Base-by-base conservation (phyloP, 2,113 vertebrate genomes). In the Suricata suricatta region DNA sequence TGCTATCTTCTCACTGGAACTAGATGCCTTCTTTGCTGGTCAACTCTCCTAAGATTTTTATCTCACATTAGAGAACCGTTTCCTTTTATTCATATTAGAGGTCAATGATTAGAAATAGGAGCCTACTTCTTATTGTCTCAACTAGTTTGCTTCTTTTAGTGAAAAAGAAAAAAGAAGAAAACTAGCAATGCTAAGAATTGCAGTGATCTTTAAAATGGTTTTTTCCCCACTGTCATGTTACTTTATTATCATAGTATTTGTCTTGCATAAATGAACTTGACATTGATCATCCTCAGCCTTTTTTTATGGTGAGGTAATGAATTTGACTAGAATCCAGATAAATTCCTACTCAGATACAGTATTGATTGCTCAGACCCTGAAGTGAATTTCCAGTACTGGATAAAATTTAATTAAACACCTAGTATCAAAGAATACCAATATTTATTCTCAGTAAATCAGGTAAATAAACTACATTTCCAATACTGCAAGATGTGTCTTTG, bases 161-260 rank as follows among this genome's bases (percentile, higher is more conserved):
- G 5, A n/a, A 66, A 94, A 77, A 63, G 64, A 63, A 57, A 79
- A 35, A 57, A 23, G 71, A 71, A 84, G 11, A 19, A 77, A 91
- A 29, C 7, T 76, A 84, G 63, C 29, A 87, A 90, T 6, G 84
- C 27, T 93, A 79, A 52, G 47, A 89, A 92, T 68, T 72, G 12
- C 74, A 83, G 1, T 87, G 5, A 90, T 50, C 35, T 95, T 92
- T 90, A 87, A 96, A 94, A 52, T 77, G 33, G 29, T 35, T 71
- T 57, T 92, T 97, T 80, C 5, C 41, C 41, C 74, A 88, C 57
- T 93, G 25, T 81, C 54, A 79, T 87, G 47, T 93, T 79, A 71
- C 35, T 91, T 84, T 83, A 27, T 72, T 86, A 77, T 68, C 16
- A 33, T 33, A 72, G 9, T 52, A 95, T 15, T 63, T 72, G 23